Conservation (phyloP, 2,113 vertebrate genomes). For the Antechinus stuartii region DNA sequence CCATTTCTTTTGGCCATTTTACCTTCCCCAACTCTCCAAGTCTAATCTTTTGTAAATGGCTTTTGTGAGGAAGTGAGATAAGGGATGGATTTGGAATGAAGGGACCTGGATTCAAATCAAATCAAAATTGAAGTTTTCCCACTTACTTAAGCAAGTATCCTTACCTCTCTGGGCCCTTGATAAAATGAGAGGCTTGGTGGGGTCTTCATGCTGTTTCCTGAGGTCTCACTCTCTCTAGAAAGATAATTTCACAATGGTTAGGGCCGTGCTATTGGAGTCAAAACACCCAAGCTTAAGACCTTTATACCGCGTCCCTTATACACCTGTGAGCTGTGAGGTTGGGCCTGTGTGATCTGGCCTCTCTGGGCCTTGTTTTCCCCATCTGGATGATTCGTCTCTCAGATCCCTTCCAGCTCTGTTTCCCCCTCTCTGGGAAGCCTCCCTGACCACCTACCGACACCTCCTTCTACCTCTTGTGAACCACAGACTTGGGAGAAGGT, state of each 20-base stretch:
- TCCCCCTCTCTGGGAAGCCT: neutral
- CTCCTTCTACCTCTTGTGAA: neutral
- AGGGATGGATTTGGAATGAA: neutral
- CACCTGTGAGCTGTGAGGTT: neutral
- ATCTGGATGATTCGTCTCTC: neutral
- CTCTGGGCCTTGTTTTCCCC: neutral
- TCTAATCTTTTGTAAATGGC: neutral
- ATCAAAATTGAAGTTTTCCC: too few species aligned
- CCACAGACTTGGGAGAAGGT: too few species aligned
- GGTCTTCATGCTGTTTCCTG: neutral
- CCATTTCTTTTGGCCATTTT: neutral
- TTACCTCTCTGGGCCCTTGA: neutral
- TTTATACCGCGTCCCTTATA: neutral
- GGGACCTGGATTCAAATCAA: neutral
- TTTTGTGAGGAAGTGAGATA: neutral
- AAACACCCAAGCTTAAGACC: neutral
- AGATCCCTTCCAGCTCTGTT: neutral
- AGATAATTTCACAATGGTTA: neutral
- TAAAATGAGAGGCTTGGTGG: neutral
- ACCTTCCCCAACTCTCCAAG: neutral
- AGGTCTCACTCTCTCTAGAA: neutral
- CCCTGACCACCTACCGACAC: neutral
- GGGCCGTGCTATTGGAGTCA: neutral
- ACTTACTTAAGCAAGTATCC: neutral
- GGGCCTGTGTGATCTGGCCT: neutral